phyloP scores from a whole-genome alignment of 2,113 vertebrate genomes.

The Ondatra zibethicus region DNA sequence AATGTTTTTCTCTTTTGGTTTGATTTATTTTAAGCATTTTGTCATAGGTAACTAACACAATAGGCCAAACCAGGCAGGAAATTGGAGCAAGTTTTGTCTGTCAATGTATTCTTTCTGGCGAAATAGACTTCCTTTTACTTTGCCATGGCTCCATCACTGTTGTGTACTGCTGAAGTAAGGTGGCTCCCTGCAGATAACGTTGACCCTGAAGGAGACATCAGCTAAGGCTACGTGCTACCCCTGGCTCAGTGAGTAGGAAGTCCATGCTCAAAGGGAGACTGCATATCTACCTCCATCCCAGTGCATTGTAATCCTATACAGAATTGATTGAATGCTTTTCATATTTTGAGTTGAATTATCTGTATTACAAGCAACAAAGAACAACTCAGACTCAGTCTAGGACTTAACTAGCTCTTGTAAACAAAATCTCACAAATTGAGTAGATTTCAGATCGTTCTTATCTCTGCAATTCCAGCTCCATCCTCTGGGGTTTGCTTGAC shows the following conservation, averaged over 20 bases:
- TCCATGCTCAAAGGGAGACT: not conserved
- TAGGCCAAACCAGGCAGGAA: not conserved
- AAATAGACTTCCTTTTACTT: not conserved
- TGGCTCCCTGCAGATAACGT: not conserved
- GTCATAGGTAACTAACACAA: not conserved
- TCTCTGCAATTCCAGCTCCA: not conserved
- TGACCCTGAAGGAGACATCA: not conserved
- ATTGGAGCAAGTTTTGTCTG: not conserved
- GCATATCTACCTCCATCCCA: not conserved
- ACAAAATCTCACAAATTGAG: not conserved
- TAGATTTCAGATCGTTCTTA: not conserved
- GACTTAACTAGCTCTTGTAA: not conserved
- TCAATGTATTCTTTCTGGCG: not conserved
- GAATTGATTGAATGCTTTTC: not conserved
- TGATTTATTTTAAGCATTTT: not conserved
- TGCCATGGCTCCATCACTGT: too few relatives aligned
- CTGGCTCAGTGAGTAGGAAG: not conserved
- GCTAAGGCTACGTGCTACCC: not conserved
- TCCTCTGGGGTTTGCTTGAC: not conserved
- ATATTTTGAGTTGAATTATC: conserved; percentile 26
- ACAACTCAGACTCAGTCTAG: not conserved
- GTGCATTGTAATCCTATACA: not conserved
- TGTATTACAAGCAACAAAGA: not conserved
- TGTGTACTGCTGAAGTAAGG: not conserved
- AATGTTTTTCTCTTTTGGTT: not conserved